Conservation (phyloP, 2,888 invertebrate species). For the Trichacis sp. region DNA sequence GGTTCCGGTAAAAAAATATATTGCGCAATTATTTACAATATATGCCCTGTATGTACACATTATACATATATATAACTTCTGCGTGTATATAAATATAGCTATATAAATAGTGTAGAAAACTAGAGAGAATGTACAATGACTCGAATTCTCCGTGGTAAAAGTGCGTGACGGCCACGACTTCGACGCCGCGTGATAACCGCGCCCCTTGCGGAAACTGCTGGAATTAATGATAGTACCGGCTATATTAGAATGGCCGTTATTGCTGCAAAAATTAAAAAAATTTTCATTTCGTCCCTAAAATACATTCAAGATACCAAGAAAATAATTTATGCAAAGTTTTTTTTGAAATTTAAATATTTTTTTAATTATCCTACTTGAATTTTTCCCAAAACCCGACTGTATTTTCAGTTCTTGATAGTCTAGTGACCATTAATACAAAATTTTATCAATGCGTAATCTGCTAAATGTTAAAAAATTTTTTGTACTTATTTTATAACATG, state of each 20-base stretch:
- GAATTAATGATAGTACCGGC: too few relatives aligned
- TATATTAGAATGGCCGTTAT: too few relatives aligned
- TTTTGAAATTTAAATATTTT: too few relatives aligned
- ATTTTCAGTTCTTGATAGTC: too few relatives aligned
- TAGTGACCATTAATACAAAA: too few relatives aligned
- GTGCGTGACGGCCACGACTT: slow-evolving; percentile 35
- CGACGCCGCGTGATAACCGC: slow-evolving; percentile 19
- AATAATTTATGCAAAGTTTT: slow-evolving; percentile 7
- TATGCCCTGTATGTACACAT: slow-evolving; percentile 42
- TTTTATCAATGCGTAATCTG: too few relatives aligned
- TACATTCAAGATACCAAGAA: background rate
- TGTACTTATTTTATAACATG: too few relatives aligned
- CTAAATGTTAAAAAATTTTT: too few relatives aligned
- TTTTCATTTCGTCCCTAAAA: too few relatives aligned
- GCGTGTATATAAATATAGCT: slow-evolving; percentile 59
- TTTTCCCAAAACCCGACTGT: too few relatives aligned
- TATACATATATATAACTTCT: slow-evolving; percentile 39
- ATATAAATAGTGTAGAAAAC: slow-evolving; percentile 66
- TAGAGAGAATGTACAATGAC: slow-evolving; percentile 43
- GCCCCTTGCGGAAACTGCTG: slow-evolving; percentile 32
- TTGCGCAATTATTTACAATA: slow-evolving; percentile 28
- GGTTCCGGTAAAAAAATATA: slow-evolving; percentile 55
- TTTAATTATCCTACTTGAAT: too few relatives aligned
- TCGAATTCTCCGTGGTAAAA: slow-evolving; percentile 39
- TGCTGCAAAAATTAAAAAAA: background rate